Conservation (phyloP, 2,797 vertebrate species). For the Hylomyscus alleni region DNA sequence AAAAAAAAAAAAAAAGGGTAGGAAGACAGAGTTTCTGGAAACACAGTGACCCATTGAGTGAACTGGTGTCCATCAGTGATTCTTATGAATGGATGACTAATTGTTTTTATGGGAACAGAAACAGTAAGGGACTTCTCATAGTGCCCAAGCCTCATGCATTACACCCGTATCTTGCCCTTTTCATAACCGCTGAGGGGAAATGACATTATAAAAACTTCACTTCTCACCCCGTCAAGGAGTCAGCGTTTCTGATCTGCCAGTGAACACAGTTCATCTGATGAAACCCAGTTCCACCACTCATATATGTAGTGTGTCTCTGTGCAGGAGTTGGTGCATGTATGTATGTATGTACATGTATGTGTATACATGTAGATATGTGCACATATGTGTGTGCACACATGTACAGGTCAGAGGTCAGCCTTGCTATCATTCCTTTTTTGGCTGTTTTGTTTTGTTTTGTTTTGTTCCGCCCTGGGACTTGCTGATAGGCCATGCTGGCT, state of each 20-base stretch:
- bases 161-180: constrained; percentile 56
- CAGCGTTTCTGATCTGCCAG: constrained; percentile 20
- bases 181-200: constrained; percentile 15
- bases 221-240: constrained; percentile 13
- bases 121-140: constrained; percentile 61
- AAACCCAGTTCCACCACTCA: not conserved
- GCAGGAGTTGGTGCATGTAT: not conserved
- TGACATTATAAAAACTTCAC: constrained; percentile 33
- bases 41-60: constrained; percentile 67
- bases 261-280: not conserved
- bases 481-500: not conserved
- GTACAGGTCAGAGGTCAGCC: not conserved
- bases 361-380: too few species aligned
- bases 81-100: constrained; percentile 64
- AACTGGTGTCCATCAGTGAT: constrained; percentile 71
- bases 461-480: not conserved
- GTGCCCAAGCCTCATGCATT: constrained; percentile 34
- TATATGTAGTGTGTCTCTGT: not conserved
- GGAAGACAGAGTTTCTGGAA: constrained; percentile 75
- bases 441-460: not conserved
- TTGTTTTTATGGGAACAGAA: constrained; percentile 72
- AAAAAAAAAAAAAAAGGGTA: constrained; percentile 71
- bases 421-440: not conserved
- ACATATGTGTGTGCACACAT: too few species aligned
- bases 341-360: not conserved